Base-by-base conservation (phyloP, 2,797 vertebrate genomes). In the Melanotaenia parkinsoni region DNA sequence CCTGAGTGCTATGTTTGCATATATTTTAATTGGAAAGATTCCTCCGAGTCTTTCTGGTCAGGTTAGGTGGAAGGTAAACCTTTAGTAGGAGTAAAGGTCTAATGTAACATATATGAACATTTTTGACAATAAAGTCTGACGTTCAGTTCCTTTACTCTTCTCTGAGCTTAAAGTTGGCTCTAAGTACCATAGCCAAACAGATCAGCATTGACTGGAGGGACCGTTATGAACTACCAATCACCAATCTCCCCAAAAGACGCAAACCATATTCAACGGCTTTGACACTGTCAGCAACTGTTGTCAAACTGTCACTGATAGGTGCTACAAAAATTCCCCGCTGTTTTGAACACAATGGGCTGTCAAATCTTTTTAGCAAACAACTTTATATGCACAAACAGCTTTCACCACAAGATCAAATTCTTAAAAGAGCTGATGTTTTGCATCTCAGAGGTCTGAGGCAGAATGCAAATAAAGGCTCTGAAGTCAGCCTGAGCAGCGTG, bases 11-110 rank as follows among this genome's bases (percentile, higher is more conserved):
- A 84, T 91, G 89, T 91, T 92, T 91, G 86, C 84, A 81, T 91
- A 89, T 77, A 88, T 74, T 88, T 89, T 91, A 89, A 92, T 90
- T 89, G 88, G 79, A 83, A 86, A 75, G 72, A 92, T 84, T 83
- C 77, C 76, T 73, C 64, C 74, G 74, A 86, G 88, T 84, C 85
- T 82, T 84, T 58, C 57, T 58, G 84, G 83, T 90, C 60, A 76
- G 54, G 53, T 66, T 69, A 63, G 76, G 75, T 53, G 72, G 67
- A 70, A 51, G 54, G 73, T 72, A 79, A 72, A 64, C 58, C n/a
- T 50, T 26, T 67, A 47, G 35, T 47, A 47, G 79, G 26, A 78
- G 33, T 72, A 20, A 56, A 71, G 53, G 32, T 74, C 68, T 35
- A 26, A 30, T 26, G 35, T 32, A 7, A 68, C 63, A 63, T 56